Base-by-base conservation (phyloP, 2,888 invertebrate species). In the Patella pellucida region DNA sequence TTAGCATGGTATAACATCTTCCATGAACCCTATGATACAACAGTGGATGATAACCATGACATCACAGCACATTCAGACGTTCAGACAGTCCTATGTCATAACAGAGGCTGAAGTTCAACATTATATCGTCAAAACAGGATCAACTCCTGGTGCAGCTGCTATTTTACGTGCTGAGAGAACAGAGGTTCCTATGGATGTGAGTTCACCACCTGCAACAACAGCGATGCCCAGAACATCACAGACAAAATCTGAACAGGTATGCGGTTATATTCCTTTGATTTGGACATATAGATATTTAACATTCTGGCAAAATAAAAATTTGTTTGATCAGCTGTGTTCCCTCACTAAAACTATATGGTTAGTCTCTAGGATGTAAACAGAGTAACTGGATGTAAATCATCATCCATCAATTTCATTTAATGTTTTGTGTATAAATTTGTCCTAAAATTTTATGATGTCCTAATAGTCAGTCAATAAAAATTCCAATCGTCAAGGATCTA, bases 21-120 rank as follows among this genome's bases (percentile, higher is more conserved):
- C 90, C 16, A 85, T 91, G 71, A 91, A 90, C 77, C 91, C 91
- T 3, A 78, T 85, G 51, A 87, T 92, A 41, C 91, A 90, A 76
- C 86, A 89, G 69, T 92, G 91, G 91, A 90, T 91, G 85, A 81
- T 85, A 5, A 83, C 80, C 19, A 87, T 86, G 80, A 83, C 87
- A 14, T 71, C 80, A 31, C 84, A 85, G 70, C 88, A 89, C 77
- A 73, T 89, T 4, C 78, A 81, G 27, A 77, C 79, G n/a, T 84
- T 89, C 75, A 74, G 84, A 62, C 83, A 86, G 0, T 79, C 80
- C 52, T 83, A 86, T 51, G 84, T 78, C 23, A 81, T 88, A 15
- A 81, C 83, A 0, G 83, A 82, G 67, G 79, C 82, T 0, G 82
- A 88, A 41, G 76, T 89, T 19, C 74, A 80, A 27, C 82, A 81